phyloP scores from a whole-genome alignment of 1,140 invertebrate species.

The Drosophila mauritiana region DNA sequence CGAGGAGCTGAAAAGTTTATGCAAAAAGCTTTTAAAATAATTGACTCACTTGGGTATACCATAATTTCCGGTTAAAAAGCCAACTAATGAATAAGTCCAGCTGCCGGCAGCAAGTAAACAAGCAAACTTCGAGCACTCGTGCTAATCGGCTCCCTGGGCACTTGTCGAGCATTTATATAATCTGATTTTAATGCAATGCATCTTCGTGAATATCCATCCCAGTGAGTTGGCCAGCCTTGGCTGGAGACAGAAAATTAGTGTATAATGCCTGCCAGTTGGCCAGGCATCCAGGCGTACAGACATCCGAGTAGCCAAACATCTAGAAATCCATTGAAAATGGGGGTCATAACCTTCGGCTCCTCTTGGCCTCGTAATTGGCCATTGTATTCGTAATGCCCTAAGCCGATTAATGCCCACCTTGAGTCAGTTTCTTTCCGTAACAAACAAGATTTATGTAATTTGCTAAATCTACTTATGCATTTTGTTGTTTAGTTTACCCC shows the following conservation, averaged over 20 bases:
- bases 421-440: constrained; percentile 49
- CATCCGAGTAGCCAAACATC: too few species aligned
- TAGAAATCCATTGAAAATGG: too few species aligned
- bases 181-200: constrained; percentile 68
- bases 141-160: constrained; percentile 35
- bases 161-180: constrained; percentile 70
- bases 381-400: constrained; percentile 44
- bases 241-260: constrained; percentile 45
- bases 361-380: constrained; percentile 33
- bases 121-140: constrained; percentile 7
- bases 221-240: constrained; percentile 20
- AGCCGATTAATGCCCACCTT: constrained; percentile 67
- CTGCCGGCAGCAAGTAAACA: constrained; percentile 9
- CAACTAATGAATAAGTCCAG: constrained; percentile 73
- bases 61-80: constrained; percentile 79
- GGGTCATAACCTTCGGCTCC: constrained; percentile 3
- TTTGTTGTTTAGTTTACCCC: constrained; percentile 6
- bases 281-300: constrained; percentile 1
- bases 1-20: constrained; percentile 65
- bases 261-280: constrained; percentile 47
- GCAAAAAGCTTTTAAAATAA: constrained; percentile 83
- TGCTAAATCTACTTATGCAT: constrained; percentile 42
- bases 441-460: constrained; percentile 49
- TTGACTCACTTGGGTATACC: constrained; percentile 81
- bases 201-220: constrained; percentile 73